Evolutionary conservation across 2,113 vertebrate genomes (phyloP).

Genomic region (Deroptyus accipitrinus): DNA sequence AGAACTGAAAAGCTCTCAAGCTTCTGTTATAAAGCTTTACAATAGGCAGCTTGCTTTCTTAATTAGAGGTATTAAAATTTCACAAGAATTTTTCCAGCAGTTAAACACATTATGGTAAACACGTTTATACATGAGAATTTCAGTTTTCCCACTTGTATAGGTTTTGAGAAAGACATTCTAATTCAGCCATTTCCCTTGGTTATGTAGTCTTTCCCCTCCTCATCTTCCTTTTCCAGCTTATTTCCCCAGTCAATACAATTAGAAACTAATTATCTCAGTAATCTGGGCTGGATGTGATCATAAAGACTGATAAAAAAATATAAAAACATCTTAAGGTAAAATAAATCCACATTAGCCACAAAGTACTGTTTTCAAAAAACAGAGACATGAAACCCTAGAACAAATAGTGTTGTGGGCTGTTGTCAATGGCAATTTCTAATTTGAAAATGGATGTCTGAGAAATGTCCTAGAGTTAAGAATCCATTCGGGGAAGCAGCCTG

Average conservation of each 20-base stretch:
- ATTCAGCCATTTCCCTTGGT: background rate
- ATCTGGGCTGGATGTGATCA: background rate
- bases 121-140: background rate
- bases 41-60: background rate
- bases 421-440: background rate
- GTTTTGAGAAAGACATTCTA: background rate
- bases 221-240: background rate
- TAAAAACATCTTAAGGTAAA: background rate
- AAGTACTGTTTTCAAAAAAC: background rate
- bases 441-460: background rate
- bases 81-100: background rate
- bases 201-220: background rate
- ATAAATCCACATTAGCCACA: background rate
- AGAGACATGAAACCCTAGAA: background rate
- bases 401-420: background rate
- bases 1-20: background rate
- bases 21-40: background rate
- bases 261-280: background rate
- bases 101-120: background rate
- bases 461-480: background rate
- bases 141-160: background rate
- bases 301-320: background rate
- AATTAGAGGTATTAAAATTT: background rate
- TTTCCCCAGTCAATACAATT: background rate
- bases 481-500: background rate